Evolutionary conservation across 2,113 vertebrate species (phyloP).

Genomic region (Trinectes maculatus): DNA sequence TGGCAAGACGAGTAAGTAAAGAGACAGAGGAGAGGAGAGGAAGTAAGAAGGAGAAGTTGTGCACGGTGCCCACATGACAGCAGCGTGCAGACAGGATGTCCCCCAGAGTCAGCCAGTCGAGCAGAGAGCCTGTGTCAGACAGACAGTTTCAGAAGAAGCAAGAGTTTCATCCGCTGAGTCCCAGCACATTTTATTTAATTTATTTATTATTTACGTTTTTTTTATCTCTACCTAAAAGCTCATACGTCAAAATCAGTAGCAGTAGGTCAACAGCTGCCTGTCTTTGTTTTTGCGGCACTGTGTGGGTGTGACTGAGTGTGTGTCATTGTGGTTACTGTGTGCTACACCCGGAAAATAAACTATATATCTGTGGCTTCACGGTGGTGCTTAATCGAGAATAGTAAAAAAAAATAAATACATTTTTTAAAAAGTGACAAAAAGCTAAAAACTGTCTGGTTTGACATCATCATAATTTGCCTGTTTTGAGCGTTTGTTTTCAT

Average conservation of each 20-base stretch:
- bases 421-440: neutral
- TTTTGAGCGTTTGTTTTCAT: too few relatives aligned
- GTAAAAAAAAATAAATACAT: too few relatives aligned
- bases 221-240: too few relatives aligned
- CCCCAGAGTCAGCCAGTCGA: constrained; percentile 55
- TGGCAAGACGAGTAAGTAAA: constrained; percentile 12
- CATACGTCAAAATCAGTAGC: too few relatives aligned
- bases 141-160: neutral
- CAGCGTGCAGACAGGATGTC: constrained; percentile 74
- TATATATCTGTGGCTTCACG: neutral
- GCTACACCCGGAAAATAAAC: neutral
- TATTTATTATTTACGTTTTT: too few relatives aligned
- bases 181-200: too few relatives aligned
- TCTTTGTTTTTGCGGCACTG: neutral
- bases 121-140: constrained; percentile 65
- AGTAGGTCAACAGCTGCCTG: too few relatives aligned
- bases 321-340: neutral
- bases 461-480: too few relatives aligned
- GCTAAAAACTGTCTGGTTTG: neutral
- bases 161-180: constrained; percentile 13
- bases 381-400: neutral
- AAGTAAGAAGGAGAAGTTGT: constrained; percentile 61
- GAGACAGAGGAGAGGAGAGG: constrained; percentile 45
- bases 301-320: neutral
- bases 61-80: constrained; percentile 50